Evolutionary conservation across 2,888 invertebrate genomes (phyloP).

Genomic region (Blastobasis lacticolella): DNA sequence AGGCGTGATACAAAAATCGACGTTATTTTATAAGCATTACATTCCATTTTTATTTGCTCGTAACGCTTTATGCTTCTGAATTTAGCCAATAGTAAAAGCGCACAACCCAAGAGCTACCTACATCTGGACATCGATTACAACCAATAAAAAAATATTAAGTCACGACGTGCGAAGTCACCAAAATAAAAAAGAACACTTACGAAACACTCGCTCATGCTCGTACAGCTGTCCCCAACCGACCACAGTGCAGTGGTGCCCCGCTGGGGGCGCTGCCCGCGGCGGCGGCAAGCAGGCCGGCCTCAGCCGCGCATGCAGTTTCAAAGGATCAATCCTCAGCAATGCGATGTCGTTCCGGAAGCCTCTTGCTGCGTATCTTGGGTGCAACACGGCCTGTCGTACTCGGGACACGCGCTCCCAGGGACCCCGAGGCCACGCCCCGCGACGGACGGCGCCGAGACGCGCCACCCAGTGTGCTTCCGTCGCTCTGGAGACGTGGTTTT

Average conservation of each 20-base stretch:
- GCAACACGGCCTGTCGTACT: conserved; percentile 78
- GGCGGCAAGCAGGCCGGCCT: conserved; percentile 72
- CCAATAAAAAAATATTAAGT: too few species aligned
- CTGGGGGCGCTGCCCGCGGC: conserved; percentile 70
- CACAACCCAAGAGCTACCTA: too few species aligned
- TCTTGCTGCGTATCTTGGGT: conserved; percentile 82
- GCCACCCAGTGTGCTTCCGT: conserved; percentile 86
- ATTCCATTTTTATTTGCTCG: too few species aligned
- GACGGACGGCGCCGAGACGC: conserved; percentile 81
- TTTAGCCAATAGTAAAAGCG: too few species aligned
- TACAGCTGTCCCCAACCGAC: conserved; percentile 88
- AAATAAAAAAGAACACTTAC: conserved; percentile 67
- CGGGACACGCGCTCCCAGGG: conserved; percentile 83
- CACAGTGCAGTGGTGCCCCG: conserved; percentile 82
- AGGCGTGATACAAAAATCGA: too few species aligned
- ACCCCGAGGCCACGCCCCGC: conserved; percentile 82
- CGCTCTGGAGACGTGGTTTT: conserved; percentile 61
- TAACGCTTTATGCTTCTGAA: too few species aligned
- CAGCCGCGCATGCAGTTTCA: conserved; percentile 68
- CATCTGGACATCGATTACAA: too few species aligned
- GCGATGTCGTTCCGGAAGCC: conserved; percentile 88
- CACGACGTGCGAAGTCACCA: too few species aligned
- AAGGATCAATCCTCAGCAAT: conserved; percentile 75
- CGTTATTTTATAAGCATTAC: too few species aligned
- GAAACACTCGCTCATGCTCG: conserved; percentile 85